Conservation (phyloP, 1,140 invertebrate species). For the Nephotettix cincticeps region DNA sequence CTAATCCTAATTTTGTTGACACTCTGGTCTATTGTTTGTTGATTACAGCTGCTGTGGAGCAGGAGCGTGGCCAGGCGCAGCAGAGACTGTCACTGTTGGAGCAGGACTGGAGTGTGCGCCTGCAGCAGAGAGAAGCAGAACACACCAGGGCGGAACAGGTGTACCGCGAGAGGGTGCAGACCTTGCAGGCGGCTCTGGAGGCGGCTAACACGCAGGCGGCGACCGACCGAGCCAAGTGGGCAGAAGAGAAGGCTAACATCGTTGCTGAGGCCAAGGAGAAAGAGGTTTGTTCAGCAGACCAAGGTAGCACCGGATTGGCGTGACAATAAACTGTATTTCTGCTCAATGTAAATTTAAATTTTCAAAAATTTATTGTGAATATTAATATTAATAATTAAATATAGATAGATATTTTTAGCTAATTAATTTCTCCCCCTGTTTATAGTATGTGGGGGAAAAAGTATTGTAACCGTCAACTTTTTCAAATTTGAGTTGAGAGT, state of each 20-base stretch:
- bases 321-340: too few species aligned
- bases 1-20: too few species aligned
- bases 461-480: too few species aligned
- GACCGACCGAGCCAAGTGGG: not conserved
- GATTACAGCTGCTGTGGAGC: slow-evolving; percentile 1
- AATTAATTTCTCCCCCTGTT: too few species aligned
- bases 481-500: too few species aligned
- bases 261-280: not conserved
- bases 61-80: not conserved
- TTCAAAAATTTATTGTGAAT: too few species aligned
- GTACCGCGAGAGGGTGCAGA: not conserved
- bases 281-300: not conserved
- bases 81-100: not conserved
- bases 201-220: not conserved
- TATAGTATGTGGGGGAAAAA: too few species aligned
- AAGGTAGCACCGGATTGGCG: too few species aligned
- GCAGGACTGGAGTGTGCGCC: not conserved
- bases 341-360: too few species aligned
- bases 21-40: too few species aligned
- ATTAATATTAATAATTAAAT: too few species aligned
- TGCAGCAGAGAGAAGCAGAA: slow-evolving; percentile 1
- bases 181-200: not conserved
- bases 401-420: too few species aligned
- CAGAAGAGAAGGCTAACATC: not conserved
- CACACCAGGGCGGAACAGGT: not conserved